Base-by-base conservation (phyloP, 2,888 invertebrate genomes). In the Drosophila mayaguana region DNA sequence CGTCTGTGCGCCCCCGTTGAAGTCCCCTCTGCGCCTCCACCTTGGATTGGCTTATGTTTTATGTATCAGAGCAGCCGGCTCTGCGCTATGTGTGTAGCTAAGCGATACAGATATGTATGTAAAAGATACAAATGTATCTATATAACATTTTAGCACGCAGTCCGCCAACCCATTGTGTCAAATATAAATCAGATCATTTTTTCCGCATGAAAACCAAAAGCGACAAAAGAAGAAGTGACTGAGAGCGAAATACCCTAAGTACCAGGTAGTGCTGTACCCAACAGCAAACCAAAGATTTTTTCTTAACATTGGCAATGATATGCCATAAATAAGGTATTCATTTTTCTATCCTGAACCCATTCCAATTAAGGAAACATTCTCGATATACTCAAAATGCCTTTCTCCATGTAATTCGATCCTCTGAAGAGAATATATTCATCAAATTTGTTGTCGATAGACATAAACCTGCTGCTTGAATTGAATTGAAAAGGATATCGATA, bases 161-260 rank as follows among this genome's bases (percentile, higher is more conserved):
- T 68, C 64, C 65, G 69, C 63, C 75, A 78, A 78, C 74, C 81
- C 88, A 89, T 87, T 90, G 89, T 89, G 90, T 90, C 90, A 89
- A 88, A 90, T 88, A 89, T 89, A 89, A 89, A 90, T 89, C 89
- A 88, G 89, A 89, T 89, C 90, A 89, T 80, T 88, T 89, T 89
- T 85, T 82, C 74, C 81, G 73, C 83, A 51, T 68, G 38, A 65
- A 57, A 53, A 40, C 40, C 36, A 46, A 46, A 60, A 45, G 20
- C 22, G 22, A 62, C 28, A 65, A 61, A 65, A 57, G 54, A 42
- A 18, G 34, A 4, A 50, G 2, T 18, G 48, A 7, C n/a, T 5
- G 28, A 53, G 16, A 1, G 0, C 5, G 8, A 34, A 9, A 22
- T 22, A 53, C 51, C 51, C 16, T 53, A 36, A 53, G 9, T 8